Evolutionary conservation across 2,113 vertebrate genomes (phyloP).

Genomic region (Theropithecus gelada): DNA sequence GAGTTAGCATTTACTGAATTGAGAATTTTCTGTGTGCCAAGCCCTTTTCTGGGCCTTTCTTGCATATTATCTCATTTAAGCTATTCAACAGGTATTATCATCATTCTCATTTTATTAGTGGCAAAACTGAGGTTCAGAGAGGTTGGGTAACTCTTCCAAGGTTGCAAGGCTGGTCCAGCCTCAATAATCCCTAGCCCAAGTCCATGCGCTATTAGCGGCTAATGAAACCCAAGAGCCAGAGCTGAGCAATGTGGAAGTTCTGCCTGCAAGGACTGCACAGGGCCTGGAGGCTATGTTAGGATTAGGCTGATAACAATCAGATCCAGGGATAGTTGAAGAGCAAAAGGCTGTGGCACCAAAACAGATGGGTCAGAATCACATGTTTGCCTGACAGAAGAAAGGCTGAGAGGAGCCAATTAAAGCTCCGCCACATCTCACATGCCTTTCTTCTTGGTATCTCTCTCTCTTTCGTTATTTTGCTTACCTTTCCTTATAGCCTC

Average conservation of each 20-base stretch:
- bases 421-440: background rate
- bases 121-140: background rate
- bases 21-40: background rate
- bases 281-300: no score
- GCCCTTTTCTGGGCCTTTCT: background rate
- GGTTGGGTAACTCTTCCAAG: background rate
- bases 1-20: background rate
- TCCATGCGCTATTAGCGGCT: background rate
- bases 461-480: background rate
- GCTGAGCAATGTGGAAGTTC: background rate
- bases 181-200: background rate
- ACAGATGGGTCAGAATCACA: background rate
- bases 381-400: background rate
- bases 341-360: background rate
- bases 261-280: background rate
- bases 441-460: background rate
- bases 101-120: background rate
- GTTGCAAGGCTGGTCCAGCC: background rate
- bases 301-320: background rate
- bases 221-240: background rate
- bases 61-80: background rate
- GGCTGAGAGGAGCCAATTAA: background rate
- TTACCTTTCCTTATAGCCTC: background rate
- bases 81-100: background rate
- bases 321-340: background rate